Conservation (phyloP, 2,113 vertebrate genomes). For the Bubo bubo region DNA sequence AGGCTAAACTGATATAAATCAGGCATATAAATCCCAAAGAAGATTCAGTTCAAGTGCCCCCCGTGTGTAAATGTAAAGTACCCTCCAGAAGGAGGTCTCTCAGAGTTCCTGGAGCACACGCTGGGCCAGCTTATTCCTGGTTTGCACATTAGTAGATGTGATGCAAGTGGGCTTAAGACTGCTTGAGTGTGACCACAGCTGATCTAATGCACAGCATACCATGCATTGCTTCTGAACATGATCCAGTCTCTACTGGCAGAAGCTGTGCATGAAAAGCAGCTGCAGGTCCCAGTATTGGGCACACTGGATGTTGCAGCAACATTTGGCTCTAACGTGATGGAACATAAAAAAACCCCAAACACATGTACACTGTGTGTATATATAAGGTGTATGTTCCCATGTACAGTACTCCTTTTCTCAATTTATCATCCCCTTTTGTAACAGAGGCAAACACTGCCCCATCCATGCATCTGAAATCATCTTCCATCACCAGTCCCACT, state of each 20-base stretch:
- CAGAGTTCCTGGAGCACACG: neutral
- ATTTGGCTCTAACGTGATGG: neutral
- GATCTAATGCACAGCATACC: neutral
- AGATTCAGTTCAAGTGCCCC: neutral
- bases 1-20: neutral
- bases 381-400: neutral
- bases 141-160: neutral
- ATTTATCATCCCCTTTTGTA: neutral
- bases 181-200: neutral
- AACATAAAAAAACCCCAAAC: neutral
- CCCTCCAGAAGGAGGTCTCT: neutral
- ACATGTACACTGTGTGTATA: neutral
- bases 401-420: neutral
- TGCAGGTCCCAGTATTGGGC: neutral
- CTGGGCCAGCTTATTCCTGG: neutral
- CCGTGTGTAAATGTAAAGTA: fast-evolving
- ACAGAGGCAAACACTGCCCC: neutral
- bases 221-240: fast-evolving
- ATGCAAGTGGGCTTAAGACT: neutral
- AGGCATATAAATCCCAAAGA: neutral
- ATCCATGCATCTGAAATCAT: neutral
- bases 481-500: neutral
- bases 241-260: neutral
- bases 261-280: neutral
- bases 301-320: neutral